Conservation (phyloP, 2,113 vertebrate genomes). For the Perca schrenkii region DNA sequence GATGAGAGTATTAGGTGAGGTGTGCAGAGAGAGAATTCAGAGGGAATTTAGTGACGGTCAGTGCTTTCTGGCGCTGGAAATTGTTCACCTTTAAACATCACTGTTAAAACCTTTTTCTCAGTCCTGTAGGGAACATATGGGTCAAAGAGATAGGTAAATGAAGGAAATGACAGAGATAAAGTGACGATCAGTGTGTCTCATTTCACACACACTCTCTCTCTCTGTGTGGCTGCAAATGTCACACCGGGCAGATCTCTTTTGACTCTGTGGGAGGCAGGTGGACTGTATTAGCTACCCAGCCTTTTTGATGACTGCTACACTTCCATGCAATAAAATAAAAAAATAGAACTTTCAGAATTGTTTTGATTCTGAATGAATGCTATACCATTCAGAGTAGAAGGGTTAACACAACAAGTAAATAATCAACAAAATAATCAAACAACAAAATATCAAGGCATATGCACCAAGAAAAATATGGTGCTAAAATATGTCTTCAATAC, state of each 20-base stretch:
- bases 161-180: constrained; percentile 12
- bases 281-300: constrained; percentile 33
- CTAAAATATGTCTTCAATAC: no score
- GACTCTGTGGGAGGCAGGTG: constrained; percentile 46
- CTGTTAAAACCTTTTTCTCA: neutral
- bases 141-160: constrained; percentile 29
- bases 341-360: neutral
- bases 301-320: constrained; percentile 51
- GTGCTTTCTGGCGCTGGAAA: neutral
- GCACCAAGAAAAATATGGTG: no score
- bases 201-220: constrained; percentile 5
- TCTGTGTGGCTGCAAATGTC: constrained; percentile 60
- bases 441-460: no score
- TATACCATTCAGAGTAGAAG: neutral
- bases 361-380: neutral
- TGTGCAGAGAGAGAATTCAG: constrained; percentile 1
- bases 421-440: no score
- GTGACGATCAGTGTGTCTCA: constrained; percentile 15
- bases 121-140: constrained; percentile 24
- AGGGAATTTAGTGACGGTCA: constrained; percentile 15
- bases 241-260: constrained; percentile 60
- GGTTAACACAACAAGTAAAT: neutral
- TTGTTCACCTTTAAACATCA: neutral
- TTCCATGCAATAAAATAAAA: neutral
- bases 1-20: constrained; percentile 16